Evolutionary conservation across 1,140 invertebrate species (phyloP), one percentile per base, ranked within the genome.

Genomic region (Nautilus pompilius): DNA sequence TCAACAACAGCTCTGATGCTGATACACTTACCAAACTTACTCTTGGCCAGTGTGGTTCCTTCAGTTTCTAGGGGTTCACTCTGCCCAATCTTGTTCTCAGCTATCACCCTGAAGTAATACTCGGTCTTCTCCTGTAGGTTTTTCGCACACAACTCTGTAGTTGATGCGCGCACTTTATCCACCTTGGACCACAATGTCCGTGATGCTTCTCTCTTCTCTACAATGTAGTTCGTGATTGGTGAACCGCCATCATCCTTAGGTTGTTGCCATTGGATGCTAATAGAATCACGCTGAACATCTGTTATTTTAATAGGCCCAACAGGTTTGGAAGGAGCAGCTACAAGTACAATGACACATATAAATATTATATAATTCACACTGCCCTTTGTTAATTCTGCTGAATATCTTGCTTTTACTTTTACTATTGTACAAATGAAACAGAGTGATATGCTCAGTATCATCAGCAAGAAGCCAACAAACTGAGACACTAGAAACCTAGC

Each of bases 201-300:
- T 36, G 46, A 58, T 65, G 32, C 84, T 75, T 95, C 93, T 87
- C 94, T 89, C 80, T 95, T 96, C 81, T 97, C 95, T n/a, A 98
- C 89, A 28, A 90, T 84, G 74, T 98, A 98, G 78, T 94, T 89
- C 0, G 91, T 91, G n/a, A 99, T 88, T 6, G 95, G 95, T 77
- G 93, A 91, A 32, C 97, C 97, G 74, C 97, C 97, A 84, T 99
- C 96, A 80, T 98, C 95, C 75, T 96, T 93, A 30, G 96, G 95
- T 77, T 95, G 94, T 66, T 94, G 89, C 96, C 96, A 99, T 74
- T 91, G 89, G 1, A 99, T 84, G 75, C 96, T 96, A 75, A 98
- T 87, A 0, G 92, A 74, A 2, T 93, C 72, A 17, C 59, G 61
- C 17, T 61, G 69, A 13, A 76, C 48, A 57, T 76, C 67, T 49